phyloP scores from a whole-genome alignment of 2,113 vertebrate species.

The Chaetodon trifascialis region DNA sequence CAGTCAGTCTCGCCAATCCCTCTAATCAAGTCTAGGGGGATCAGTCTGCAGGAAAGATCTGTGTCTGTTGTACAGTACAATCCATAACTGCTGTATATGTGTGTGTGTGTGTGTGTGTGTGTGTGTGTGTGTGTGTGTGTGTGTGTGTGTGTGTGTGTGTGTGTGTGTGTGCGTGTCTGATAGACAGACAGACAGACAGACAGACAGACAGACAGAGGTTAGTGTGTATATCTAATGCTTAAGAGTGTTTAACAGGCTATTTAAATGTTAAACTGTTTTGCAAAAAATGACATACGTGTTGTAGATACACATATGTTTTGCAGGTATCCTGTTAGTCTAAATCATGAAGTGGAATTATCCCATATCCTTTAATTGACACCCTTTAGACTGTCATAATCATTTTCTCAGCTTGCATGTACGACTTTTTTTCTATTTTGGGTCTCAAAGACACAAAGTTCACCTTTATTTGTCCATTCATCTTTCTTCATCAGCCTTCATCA shows the following conservation, averaged over 20 bases:
- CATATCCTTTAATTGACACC: background rate
- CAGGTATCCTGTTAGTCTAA: background rate
- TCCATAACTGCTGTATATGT: background rate
- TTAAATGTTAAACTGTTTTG: background rate
- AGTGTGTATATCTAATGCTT: background rate
- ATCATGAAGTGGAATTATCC: background rate
- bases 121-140: background rate
- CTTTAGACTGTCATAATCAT: background rate
- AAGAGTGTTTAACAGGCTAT: background rate
- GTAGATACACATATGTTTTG: background rate
- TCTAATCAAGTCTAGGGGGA: constrained; percentile 50
- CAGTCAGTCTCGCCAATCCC: constrained; percentile 42
- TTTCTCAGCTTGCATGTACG: background rate
- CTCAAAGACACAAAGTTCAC: background rate
- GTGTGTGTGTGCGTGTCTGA: background rate
- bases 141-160: background rate
- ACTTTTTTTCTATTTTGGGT: background rate
- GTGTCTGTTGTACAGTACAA: constrained; percentile 5
- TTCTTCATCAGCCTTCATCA: too few species aligned
- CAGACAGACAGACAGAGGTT: background rate
- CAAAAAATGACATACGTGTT: background rate
- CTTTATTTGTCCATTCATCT: background rate
- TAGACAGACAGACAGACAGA: background rate
- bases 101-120: background rate
- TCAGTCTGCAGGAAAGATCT: constrained; percentile 11